A percentile compares a stretch with the other conserved stretches of the same genome.
phyloP scores from a whole-genome alignment of 2,113 vertebrate genomes.

The Misgurnus anguillicaudatus region DNA sequence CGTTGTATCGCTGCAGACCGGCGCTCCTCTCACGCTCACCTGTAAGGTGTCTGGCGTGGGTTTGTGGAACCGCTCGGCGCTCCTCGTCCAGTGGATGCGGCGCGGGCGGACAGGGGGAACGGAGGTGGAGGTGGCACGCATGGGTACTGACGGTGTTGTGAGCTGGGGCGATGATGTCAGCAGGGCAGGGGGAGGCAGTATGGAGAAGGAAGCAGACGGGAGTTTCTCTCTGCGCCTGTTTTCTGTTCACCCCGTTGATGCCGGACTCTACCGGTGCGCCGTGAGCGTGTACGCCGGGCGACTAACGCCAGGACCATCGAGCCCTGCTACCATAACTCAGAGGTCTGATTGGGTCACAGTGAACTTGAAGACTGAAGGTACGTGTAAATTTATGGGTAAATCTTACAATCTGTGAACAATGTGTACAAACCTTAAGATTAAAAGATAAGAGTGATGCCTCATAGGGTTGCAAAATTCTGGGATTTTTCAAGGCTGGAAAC shows the following conservation, averaged over 20 bases:
- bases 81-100: conserved; percentile 77
- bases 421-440: too few species aligned
- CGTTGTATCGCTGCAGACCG: conserved; percentile 67
- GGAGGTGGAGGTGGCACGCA: conserved; percentile 75
- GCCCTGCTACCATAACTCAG: conserved; percentile 75
- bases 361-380: conserved; percentile 83
- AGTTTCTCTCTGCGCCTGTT: conserved; percentile 80
- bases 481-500: too few species aligned
- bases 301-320: conserved; percentile 64
- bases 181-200: conserved; percentile 69
- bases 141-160: conserved; percentile 76
- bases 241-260: conserved; percentile 76
- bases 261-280: conserved; percentile 80
- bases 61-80: conserved; percentile 61
- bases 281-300: conserved; percentile 79
- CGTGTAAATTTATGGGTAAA: neutral
- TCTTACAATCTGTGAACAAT: too few species aligned
- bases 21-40: conserved; percentile 73
- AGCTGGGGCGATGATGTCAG: conserved; percentile 78
- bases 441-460: too few species aligned
- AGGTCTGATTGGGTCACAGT: conserved; percentile 78
- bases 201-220: conserved; percentile 81
- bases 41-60: conserved; percentile 79
- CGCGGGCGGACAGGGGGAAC: conserved; percentile 64
- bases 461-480: too few species aligned